Evolutionary conservation across 2,797 vertebrate species (phyloP).

Genomic region (Euphonia xanthogaster): DNA sequence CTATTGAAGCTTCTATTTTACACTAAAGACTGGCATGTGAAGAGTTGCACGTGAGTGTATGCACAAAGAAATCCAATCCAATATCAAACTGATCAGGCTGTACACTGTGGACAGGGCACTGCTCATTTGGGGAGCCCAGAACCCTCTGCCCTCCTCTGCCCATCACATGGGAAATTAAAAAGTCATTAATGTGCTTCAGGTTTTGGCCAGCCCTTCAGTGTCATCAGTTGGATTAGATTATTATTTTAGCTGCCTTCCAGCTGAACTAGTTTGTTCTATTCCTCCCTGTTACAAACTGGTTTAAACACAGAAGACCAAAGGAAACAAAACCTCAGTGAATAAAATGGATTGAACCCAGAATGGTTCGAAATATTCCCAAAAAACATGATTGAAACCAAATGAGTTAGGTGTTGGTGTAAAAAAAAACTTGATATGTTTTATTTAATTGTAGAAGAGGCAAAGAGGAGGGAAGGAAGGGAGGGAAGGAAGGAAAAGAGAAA

Average conservation of each 20-base stretch:
- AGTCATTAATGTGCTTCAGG: not conserved
- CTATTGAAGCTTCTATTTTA: not conserved
- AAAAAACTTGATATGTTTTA: not conserved
- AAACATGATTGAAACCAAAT: not conserved
- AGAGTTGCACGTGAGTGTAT: not conserved
- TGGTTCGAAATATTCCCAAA: fast-evolving
- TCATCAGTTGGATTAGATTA: not conserved
- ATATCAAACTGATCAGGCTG: too few relatives aligned
- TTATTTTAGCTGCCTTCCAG: not conserved
- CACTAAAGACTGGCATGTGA: too few relatives aligned
- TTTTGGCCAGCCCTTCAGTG: not conserved
- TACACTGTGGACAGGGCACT: not conserved
- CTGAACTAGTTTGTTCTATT: not conserved
- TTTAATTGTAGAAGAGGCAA: not conserved
- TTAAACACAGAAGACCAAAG: not conserved
- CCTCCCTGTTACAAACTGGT: not conserved
- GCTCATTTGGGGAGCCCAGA: not conserved
- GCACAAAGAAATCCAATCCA: not conserved
- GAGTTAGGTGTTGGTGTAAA: not conserved
- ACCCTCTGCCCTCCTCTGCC: not conserved
- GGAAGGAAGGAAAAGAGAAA: too few relatives aligned
- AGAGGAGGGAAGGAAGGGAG: too few relatives aligned
- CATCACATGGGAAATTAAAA: not conserved
- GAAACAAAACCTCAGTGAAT: not conserved
- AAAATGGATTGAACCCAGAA: not conserved